A percentile compares a stretch with the other conserved stretches of the same genome.
Evolutionary conservation across 1,140 invertebrate species (phyloP).

Genomic region (Wasmannia auropunctata): DNA sequence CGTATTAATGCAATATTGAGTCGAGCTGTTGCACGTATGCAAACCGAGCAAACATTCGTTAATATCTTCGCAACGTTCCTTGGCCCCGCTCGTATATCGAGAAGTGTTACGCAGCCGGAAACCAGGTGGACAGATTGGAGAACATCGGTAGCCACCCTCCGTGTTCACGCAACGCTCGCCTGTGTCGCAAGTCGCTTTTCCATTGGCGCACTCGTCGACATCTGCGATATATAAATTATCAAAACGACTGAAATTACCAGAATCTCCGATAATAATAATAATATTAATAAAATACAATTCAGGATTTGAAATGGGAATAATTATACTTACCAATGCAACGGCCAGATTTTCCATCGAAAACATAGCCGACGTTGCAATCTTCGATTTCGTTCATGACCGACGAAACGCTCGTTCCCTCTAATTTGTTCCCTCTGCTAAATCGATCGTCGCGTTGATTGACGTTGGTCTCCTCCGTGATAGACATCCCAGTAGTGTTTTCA

Average conservation of each 20-base stretch:
- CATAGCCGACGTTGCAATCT: constrained; percentile 39
- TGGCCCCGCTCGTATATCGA: constrained; percentile 86
- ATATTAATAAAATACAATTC: no score
- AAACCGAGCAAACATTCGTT: constrained; percentile 89
- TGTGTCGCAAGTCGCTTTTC: constrained; percentile 87
- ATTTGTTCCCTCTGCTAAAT: not conserved
- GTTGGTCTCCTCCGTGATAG: not conserved
- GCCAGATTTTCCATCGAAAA: constrained; percentile 33
- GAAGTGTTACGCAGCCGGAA: constrained; percentile 91
- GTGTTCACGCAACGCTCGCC: constrained; percentile 89
- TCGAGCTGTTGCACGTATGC: constrained; percentile 87
- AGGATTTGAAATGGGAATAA: not conserved
- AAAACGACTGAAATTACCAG: not conserved
- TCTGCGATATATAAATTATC: constrained; percentile 83
- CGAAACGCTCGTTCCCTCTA: not conserved
- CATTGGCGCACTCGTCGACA: constrained; percentile 89
- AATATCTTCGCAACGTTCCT: constrained; percentile 88
- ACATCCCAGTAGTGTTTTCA: not conserved
- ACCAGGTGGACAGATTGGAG: constrained; percentile 67
- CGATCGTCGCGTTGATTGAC: not conserved
- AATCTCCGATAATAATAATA: no score
- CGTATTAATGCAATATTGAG: constrained; percentile 91
- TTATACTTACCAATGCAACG: constrained; percentile 63
- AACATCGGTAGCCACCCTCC: constrained; percentile 80
- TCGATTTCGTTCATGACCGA: constrained; percentile 1